phyloP scores from a whole-genome alignment of 2,888 invertebrate species.

The Drosophila phalerata region DNA sequence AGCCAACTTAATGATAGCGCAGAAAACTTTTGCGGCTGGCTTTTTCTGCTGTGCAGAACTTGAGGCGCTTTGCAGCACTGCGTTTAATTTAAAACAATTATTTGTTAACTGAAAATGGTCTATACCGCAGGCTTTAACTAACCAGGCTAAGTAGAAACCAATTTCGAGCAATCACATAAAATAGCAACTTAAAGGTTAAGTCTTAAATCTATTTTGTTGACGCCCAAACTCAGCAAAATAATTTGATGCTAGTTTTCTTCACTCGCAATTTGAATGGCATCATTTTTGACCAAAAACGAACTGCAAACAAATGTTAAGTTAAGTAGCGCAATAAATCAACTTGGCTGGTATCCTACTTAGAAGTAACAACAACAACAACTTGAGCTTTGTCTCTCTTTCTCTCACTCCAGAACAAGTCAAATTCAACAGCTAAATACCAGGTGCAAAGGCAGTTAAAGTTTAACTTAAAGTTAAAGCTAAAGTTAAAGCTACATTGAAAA shows the following conservation, averaged over 20 bases:
- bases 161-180: conserved; percentile 15
- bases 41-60: conserved; percentile 69
- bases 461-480: neutral
- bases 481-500: too few species aligned
- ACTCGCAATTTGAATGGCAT: conserved; percentile 7
- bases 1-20: conserved; percentile 78
- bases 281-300: conserved; percentile 38
- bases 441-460: conserved; percentile 20
- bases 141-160: conserved; percentile 14
- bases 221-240: conserved; percentile 29
- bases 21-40: conserved; percentile 64
- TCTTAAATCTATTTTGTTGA: conserved; percentile 31
- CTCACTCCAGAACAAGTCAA: conserved; percentile 10
- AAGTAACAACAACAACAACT: conserved; percentile 10
- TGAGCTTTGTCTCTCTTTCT: conserved; percentile 6
- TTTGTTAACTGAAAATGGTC: conserved; percentile 53
- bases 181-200: conserved; percentile 13
- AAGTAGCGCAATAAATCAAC: conserved; percentile 72
- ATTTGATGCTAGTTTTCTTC: conserved; percentile 44
- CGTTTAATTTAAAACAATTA: conserved; percentile 81
- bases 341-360: conserved; percentile 30
- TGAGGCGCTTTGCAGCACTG: conserved; percentile 70
- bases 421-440: conserved; percentile 61
- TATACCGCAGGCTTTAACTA: conserved; percentile 11
- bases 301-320: conserved; percentile 70